A percentile compares a stretch with the other conserved stretches of the same genome.
phyloP scores from a whole-genome alignment of 2,113 vertebrate species.

The human region GRCh38 chr6:168567501-168568000 shows the following conservation, averaged over 20 bases:
- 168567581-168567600: accelerated
- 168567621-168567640: neutral
- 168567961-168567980: accelerated
- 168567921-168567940: too few species aligned
- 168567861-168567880: too few species aligned
- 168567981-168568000: accelerated
- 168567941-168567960: too few species aligned
- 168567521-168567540: neutral
- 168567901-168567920: too few species aligned
- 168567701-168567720: neutral
- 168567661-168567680: too few species aligned
- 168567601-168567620: neutral
- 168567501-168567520: neutral
- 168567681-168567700: neutral
- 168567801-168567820: too few species aligned
- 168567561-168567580: neutral
- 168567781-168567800: too few species aligned
- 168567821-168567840: too few species aligned
- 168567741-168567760: accelerated
- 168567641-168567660: too few species aligned
- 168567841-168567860: too few species aligned
- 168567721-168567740: accelerated
- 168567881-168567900: too few species aligned
- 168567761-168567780: too few species aligned
- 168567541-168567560: neutral